phyloP scores from a whole-genome alignment of 2,888 invertebrate genomes.

The Chrysolina haemoptera region DNA sequence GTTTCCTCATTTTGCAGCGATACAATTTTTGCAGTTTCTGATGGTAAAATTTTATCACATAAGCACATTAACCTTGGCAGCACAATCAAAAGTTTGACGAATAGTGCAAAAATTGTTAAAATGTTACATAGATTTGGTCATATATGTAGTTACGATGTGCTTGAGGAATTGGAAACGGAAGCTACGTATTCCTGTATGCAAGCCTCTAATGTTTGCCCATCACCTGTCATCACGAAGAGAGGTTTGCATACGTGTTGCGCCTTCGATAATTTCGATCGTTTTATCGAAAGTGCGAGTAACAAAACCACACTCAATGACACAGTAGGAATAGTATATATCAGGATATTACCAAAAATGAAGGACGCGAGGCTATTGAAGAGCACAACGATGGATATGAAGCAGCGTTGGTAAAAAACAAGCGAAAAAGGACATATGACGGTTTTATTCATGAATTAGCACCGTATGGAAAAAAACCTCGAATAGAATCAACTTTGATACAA shows the following conservation, averaged over 20 bases:
- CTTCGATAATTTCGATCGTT: conserved; percentile 18
- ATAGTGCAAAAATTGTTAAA: conserved; percentile 44
- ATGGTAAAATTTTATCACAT: conserved; percentile 53
- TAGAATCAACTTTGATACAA: background rate
- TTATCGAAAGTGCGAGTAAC: background rate
- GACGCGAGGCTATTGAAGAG: background rate
- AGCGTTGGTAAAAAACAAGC: background rate
- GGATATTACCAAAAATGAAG: background rate
- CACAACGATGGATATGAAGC: background rate
- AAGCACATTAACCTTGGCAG: conserved; percentile 57
- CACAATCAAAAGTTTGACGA: conserved; percentile 46
- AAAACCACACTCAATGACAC: background rate
- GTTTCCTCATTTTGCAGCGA: conserved; percentile 44
- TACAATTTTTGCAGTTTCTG: conserved; percentile 44
- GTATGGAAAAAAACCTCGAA: background rate
- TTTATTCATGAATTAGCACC: background rate
- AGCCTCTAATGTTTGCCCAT: conserved; percentile 33
- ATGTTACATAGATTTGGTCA: conserved; percentile 54
- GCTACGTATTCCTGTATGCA: conserved; percentile 41
- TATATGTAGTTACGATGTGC: conserved; percentile 52
- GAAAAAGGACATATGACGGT: background rate
- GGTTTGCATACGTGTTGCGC: conserved; percentile 44
- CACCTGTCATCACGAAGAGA: conserved; percentile 24
- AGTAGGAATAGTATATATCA: background rate
- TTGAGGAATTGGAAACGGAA: conserved; percentile 57